Conservation (phyloP, 2,888 invertebrate genomes). For the Melipona beecheii region DNA sequence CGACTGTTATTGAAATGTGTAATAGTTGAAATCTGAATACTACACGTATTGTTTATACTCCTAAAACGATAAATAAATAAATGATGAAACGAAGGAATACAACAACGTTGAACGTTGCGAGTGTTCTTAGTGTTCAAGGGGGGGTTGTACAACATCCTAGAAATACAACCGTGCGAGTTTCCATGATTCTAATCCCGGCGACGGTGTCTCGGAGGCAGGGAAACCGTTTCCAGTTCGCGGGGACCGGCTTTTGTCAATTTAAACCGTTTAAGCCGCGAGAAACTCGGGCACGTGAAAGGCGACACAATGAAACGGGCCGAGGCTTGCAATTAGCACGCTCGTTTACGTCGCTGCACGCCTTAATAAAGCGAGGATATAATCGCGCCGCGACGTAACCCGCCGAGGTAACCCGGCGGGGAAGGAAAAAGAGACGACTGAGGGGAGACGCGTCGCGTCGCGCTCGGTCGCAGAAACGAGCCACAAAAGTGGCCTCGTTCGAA, state of each 20-base stretch:
- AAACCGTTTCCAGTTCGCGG: not conserved
- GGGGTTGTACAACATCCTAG: not conserved
- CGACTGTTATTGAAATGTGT: no score
- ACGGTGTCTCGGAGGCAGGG: not conserved
- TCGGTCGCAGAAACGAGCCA: constrained; percentile 10
- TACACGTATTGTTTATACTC: no score
- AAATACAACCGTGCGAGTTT: not conserved
- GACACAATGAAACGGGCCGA: constrained; percentile 36
- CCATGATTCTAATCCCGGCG: not conserved
- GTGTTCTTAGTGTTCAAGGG: no score
- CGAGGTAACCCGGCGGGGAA: not conserved
- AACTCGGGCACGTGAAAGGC: constrained; percentile 9
- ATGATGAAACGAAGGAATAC: no score
- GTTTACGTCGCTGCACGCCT: constrained; percentile 35
- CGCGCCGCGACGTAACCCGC: constrained; percentile 19
- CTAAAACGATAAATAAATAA: no score
- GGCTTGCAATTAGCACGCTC: constrained; percentile 47
- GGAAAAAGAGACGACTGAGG: not conserved
- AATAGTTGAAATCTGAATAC: no score
- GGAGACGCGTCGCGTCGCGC: not conserved
- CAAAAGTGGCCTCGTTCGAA: constrained; percentile 42
- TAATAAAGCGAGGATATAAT: constrained; percentile 52
- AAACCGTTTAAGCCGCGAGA: constrained; percentile 20
- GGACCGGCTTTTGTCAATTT: constrained; percentile 21
- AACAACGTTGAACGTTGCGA: no score